These are phyloP conservation scores for Andrena cerasifolii DNA, from an alignment of 1,140 invertebrate genomes.

Conservation along the genomic window DNA sequence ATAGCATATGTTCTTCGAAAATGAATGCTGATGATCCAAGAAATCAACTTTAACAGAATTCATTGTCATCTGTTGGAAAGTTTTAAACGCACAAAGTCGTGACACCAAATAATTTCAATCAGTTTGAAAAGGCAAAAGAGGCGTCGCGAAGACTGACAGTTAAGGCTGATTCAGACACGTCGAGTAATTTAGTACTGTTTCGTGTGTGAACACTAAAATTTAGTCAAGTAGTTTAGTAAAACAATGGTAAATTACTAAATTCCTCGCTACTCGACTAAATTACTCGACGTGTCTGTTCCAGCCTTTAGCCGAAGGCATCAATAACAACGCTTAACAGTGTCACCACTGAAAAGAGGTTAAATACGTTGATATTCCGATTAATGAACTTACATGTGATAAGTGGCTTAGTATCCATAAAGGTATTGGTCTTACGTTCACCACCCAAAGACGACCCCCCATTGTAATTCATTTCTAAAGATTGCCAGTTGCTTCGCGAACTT, in stretches of 20 bases:
- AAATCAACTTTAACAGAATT: background rate
- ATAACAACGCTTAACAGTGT: constrained; percentile 69
- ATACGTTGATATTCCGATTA: constrained; percentile 13
- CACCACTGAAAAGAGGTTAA: constrained; percentile 41
- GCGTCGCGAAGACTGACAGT: constrained; percentile 78
- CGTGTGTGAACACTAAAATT: too few relatives aligned
- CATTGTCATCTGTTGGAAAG: background rate
- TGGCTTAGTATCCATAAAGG: constrained; percentile 77
- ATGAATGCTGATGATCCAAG: background rate
- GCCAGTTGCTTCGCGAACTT: constrained; percentile 55
- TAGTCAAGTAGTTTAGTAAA: too few relatives aligned
- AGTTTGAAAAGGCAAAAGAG: background rate
- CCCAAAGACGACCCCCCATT: constrained; percentile 73
- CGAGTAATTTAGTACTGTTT: too few relatives aligned
- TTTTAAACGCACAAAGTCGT: background rate
- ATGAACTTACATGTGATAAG: constrained; percentile 80
- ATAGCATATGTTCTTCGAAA: constrained; percentile 51
- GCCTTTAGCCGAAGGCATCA: constrained; percentile 81
- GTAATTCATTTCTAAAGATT: constrained; percentile 77
- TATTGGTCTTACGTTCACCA: constrained; percentile 70
- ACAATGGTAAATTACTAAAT: too few relatives aligned
- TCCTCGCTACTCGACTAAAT: too few relatives aligned
- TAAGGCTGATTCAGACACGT: too few relatives aligned
- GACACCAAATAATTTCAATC: background rate
- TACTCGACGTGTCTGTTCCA: too few relatives aligned